A percentile compares a stretch with the other conserved stretches of the same genome.
Conservation (phyloP, 2,888 invertebrate species). For the Eupithecia centaureata region DNA sequence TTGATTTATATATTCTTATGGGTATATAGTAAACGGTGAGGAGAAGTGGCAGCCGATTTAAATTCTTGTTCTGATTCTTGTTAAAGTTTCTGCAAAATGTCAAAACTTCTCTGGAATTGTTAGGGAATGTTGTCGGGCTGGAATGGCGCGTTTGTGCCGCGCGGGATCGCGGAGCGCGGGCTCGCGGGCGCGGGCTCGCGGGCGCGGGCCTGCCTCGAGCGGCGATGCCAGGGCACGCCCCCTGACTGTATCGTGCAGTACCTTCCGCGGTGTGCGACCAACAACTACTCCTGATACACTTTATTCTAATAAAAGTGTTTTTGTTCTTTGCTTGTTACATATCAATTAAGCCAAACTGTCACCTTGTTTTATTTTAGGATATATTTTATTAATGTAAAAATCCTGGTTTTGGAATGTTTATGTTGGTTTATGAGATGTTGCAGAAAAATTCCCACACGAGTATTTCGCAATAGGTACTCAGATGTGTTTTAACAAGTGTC, state of each 20-base stretch:
- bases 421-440: not conserved
- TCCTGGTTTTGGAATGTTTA: not conserved
- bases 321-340: not conserved
- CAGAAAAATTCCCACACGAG: not conserved
- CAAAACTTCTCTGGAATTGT: slow-evolving; percentile 38
- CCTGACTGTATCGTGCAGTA: too few relatives aligned
- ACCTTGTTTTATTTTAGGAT: not conserved
- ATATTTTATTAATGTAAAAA: not conserved
- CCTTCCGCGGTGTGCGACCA: too few relatives aligned
- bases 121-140: slow-evolving; percentile 24
- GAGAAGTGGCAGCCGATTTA: slow-evolving; percentile 40
- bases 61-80: slow-evolving; percentile 36
- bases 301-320: not conserved
- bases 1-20: slow-evolving; percentile 46
- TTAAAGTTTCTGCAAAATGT: slow-evolving; percentile 35
- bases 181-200: too few relatives aligned
- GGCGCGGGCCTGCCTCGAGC: too few relatives aligned
- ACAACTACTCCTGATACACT: not conserved
- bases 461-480: not conserved
- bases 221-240: too few relatives aligned
- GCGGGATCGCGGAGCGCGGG: not conserved
- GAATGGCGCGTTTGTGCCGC: slow-evolving; percentile 12
- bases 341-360: not conserved
- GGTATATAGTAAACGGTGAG: slow-evolving; percentile 33
- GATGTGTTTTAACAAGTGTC: not conserved